A percentile compares a stretch with the other conserved stretches of the same genome.
phyloP scores from a whole-genome alignment of 2,888 invertebrate genomes.

The Lapara coniferarum region DNA sequence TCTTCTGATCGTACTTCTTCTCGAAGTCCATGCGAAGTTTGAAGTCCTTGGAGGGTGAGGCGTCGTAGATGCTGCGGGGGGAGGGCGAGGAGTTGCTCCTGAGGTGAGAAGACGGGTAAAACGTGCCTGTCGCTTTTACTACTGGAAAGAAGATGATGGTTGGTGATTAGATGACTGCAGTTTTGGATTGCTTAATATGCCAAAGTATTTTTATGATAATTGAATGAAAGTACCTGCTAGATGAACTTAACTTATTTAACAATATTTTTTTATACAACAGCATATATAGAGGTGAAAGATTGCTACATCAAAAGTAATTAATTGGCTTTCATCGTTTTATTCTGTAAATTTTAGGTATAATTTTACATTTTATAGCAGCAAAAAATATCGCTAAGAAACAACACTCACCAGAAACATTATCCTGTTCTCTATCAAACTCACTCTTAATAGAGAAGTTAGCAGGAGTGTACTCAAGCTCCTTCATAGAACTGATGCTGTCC shows the following conservation, averaged over 20 bases:
- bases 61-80: slow-evolving; percentile 82
- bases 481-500: slow-evolving; percentile 69
- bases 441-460: slow-evolving; percentile 78
- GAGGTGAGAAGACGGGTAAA: slow-evolving; percentile 90
- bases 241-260: neutral
- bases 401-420: slow-evolving; percentile 78
- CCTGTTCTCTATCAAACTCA: slow-evolving; percentile 77
- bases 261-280: too few relatives aligned
- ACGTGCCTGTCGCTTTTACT: slow-evolving; percentile 96
- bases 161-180: slow-evolving; percentile 26
- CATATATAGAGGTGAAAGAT: too few relatives aligned
- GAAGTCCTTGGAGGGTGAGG: slow-evolving; percentile 80
- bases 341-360: too few relatives aligned
- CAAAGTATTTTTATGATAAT: neutral
- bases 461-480: slow-evolving; percentile 67
- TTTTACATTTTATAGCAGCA: neutral
- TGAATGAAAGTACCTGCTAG: neutral
- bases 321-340: too few relatives aligned
- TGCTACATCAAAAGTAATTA: too few relatives aligned
- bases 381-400: slow-evolving; percentile 38
- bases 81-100: slow-evolving; percentile 82
- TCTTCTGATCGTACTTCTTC: slow-evolving; percentile 70
- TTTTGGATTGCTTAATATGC: neutral
- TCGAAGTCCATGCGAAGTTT: slow-evolving; percentile 72
- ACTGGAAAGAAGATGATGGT: slow-evolving; percentile 85